Evolutionary conservation across 2,113 vertebrate species (phyloP).

Genomic region (Seriola rivoliana): DNA sequence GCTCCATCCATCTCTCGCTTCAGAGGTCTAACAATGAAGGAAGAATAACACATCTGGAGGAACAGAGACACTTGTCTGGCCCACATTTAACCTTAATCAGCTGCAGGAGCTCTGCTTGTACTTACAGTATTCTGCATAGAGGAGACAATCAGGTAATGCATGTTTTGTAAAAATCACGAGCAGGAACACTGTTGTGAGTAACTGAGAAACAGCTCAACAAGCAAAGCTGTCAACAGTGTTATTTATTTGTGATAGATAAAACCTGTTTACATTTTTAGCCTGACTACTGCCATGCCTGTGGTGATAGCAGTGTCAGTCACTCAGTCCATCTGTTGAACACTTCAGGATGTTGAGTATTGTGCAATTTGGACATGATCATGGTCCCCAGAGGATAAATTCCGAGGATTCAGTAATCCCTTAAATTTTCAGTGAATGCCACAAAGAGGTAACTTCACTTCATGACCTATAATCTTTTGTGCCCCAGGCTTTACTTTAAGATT

Average conservation of each 20-base stretch:
- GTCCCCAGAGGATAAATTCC: background rate
- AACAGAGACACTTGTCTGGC: conserved; percentile 35
- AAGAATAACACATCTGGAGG: conserved; percentile 68
- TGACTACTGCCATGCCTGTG: background rate
- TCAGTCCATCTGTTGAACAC: background rate
- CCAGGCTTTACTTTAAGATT: too few relatives aligned
- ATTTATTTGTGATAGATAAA: background rate
- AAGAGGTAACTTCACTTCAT: background rate
- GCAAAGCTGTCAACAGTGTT: background rate
- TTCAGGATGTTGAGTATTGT: background rate
- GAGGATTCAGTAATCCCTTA: background rate
- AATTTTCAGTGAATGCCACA: too few relatives aligned
- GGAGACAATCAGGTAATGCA: conserved; percentile 16
- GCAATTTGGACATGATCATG: background rate
- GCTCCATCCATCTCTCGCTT: conserved; percentile 75
- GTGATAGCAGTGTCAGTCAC: background rate
- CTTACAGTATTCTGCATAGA: background rate
- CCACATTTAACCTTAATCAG: conserved; percentile 16
- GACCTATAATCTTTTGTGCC: background rate
- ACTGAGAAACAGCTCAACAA: background rate
- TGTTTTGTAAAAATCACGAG: conserved; percentile 1
- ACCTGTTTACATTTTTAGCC: background rate
- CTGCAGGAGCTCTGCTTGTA: conserved; percentile 8
- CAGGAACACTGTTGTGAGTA: background rate
- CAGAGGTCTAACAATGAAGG: conserved; percentile 54